These are phyloP conservation scores for Pristionchus exspectatus DNA, from an alignment of 2,888 invertebrate species.

Conservation along the genomic window DNA sequence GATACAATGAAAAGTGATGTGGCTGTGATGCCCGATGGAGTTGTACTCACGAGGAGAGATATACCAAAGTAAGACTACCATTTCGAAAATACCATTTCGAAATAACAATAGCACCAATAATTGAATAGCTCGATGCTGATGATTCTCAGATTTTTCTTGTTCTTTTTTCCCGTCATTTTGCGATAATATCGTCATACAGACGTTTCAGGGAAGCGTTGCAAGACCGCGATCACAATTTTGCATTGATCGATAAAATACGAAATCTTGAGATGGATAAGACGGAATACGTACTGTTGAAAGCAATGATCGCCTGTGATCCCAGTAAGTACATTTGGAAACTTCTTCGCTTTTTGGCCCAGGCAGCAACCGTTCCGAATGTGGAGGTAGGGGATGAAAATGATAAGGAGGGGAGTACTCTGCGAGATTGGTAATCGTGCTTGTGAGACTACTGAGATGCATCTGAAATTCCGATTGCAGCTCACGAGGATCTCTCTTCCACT, in stretches of 20 bases:
- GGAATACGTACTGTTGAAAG: conserved; percentile 47
- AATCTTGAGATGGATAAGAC: conserved; percentile 4
- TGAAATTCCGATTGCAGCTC: neutral
- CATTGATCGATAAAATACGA: neutral
- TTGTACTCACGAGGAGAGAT: neutral
- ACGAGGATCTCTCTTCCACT: conserved; percentile 19
- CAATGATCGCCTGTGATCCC: conserved; percentile 40
- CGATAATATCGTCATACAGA: no score
- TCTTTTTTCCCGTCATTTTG: no score
- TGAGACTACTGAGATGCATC: neutral
- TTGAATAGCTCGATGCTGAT: no score
- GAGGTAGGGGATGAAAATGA: no score
- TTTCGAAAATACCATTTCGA: neutral
- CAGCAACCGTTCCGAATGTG: no score
- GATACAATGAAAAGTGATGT: conserved; percentile 24
- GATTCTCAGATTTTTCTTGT: no score
- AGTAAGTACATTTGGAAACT: no score
- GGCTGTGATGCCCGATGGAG: conserved; percentile 18
- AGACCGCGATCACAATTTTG: conserved; percentile 34
- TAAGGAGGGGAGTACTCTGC: no score
- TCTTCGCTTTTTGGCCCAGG: no score
- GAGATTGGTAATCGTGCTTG: no score
- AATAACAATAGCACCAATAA: no score
- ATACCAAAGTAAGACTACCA: neutral
- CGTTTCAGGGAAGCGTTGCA: conserved; percentile 25